phyloP scores from a whole-genome alignment of 1,140 invertebrate genomes.

The Arctopsyche grandis region DNA sequence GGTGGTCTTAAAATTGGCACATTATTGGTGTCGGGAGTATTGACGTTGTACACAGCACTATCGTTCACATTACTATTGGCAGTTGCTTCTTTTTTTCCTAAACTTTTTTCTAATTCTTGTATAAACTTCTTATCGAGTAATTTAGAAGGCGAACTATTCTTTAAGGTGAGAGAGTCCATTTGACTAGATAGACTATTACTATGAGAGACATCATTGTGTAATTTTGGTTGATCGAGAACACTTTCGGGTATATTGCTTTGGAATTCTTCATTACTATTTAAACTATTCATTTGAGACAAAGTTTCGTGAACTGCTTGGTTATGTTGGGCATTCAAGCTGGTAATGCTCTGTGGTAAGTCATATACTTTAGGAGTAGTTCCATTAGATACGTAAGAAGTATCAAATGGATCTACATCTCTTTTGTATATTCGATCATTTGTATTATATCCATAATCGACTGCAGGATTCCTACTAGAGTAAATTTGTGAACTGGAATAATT shows the following conservation, averaged over 20 bases:
- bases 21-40: slow-evolving; percentile 11
- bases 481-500: slow-evolving; percentile 2
- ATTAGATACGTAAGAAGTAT: slow-evolving; percentile 49
- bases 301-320: neutral
- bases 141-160: slow-evolving; percentile 44
- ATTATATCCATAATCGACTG: neutral
- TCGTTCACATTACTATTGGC: slow-evolving; percentile 51
- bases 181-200: slow-evolving; percentile 20
- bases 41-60: slow-evolving; percentile 9
- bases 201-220: slow-evolving; percentile 3
- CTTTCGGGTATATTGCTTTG: slow-evolving; percentile 4
- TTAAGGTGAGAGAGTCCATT: slow-evolving; percentile 36
- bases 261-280: neutral
- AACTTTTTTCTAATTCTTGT: slow-evolving; percentile 52
- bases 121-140: slow-evolving; percentile 51
- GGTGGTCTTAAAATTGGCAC: slow-evolving; percentile 43
- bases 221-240: neutral
- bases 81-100: slow-evolving; percentile 52
- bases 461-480: neutral
- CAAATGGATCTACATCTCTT: slow-evolving; percentile 50
- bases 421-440: neutral
- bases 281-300: slow-evolving; percentile 16
- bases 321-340: neutral
- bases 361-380: neutral
- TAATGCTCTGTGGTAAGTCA: neutral